Conservation (phyloP, 2,113 vertebrate species). For the Onychostruthus taczanowskii region DNA sequence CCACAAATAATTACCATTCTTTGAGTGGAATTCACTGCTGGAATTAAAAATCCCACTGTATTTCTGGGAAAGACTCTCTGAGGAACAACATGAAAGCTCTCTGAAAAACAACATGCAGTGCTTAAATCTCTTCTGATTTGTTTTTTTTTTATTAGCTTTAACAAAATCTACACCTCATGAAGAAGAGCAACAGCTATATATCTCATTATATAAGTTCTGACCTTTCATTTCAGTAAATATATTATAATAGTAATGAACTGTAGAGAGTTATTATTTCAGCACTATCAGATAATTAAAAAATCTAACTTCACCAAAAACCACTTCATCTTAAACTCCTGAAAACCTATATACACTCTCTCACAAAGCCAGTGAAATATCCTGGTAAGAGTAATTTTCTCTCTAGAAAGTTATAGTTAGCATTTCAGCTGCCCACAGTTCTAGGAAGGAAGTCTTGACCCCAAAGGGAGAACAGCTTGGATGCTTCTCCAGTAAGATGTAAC, state of each 20-base stretch:
- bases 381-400: neutral
- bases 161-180: neutral
- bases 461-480: neutral
- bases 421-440: neutral
- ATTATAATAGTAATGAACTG: neutral
- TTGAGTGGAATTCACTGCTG: neutral
- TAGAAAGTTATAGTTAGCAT: neutral
- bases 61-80: conserved; percentile 7
- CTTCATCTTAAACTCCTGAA: rapidly evolving
- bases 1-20: neutral
- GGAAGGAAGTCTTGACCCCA: neutral
- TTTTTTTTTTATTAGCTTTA: neutral
- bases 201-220: neutral
- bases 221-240: neutral
- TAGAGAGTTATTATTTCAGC: neutral
- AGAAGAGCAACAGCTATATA: neutral
- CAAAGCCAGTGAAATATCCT: neutral
- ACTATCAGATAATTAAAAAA: neutral
- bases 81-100: neutral
- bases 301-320: neutral
- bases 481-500: conserved; percentile 27
- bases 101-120: neutral
- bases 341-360: neutral
- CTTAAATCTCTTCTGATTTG: neutral
- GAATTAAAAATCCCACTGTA: neutral